Conservation (phyloP, 2,113 vertebrate genomes). For the Caracal caracal region DNA sequence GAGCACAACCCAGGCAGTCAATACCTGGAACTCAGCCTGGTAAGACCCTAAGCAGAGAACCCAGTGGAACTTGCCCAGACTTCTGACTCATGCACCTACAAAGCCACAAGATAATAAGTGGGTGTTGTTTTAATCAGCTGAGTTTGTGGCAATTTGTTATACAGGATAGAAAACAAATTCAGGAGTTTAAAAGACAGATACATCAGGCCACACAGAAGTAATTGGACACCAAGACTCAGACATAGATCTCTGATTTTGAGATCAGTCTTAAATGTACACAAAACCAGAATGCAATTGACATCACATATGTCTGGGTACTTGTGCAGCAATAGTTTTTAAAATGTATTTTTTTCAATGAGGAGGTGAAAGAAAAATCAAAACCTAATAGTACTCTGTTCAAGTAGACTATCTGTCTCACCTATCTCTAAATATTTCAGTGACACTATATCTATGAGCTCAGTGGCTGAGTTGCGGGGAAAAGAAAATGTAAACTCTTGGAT, state of each 20-base stretch:
- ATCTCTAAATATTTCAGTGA: neutral
- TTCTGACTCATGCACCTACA: neutral
- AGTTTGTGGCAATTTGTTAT: neutral
- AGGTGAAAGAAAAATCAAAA: conserved; percentile 3
- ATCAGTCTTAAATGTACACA: neutral
- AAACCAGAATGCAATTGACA: neutral
- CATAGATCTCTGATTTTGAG: neutral
- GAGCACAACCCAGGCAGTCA: fast-evolving
- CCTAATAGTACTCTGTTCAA: neutral
- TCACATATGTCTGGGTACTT: neutral
- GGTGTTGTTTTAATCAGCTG: neutral
- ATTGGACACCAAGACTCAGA: neutral
- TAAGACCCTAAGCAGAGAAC: neutral
- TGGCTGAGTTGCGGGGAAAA: neutral
- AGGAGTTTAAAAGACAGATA: neutral
- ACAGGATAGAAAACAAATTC: neutral
- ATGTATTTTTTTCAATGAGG: neutral
- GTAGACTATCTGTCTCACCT: neutral
- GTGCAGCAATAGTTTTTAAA: neutral
- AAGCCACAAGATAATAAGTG: neutral
- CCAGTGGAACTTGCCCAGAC: too few relatives aligned
- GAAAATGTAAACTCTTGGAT: neutral
- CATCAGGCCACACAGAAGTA: neutral
- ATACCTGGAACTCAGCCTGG: neutral
- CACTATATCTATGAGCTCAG: neutral